phyloP scores from a whole-genome alignment of 2,797 vertebrate species.

The Pteropus rufus region DNA sequence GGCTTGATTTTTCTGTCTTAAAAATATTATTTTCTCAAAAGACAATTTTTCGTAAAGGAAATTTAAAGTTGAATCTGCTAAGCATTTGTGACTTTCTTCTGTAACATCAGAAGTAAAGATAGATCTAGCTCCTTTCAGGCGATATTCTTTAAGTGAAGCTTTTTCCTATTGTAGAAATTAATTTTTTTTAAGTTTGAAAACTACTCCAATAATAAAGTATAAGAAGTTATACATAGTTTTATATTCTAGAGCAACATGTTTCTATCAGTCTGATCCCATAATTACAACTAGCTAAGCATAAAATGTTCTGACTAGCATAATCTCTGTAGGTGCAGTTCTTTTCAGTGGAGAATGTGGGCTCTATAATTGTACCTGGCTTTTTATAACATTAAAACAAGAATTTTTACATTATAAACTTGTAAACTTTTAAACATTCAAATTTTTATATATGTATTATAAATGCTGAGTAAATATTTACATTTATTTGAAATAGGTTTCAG shows the following conservation, averaged over 20 bases:
- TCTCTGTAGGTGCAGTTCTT: neutral
- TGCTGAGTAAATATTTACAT: neutral
- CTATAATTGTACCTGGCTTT: neutral
- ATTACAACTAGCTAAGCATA: neutral
- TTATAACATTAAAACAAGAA: neutral
- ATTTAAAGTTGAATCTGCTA: neutral
- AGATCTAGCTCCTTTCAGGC: neutral
- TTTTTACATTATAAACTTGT: neutral
- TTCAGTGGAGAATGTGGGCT: neutral
- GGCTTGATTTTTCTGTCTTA: slow-evolving; percentile 18
- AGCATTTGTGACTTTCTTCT: neutral
- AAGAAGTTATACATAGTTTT: neutral
- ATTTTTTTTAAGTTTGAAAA: neutral
- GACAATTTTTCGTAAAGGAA: neutral
- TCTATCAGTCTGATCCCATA: neutral
- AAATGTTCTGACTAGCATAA: neutral
- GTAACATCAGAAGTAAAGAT: neutral
- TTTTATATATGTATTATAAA: neutral
- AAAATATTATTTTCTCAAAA: slow-evolving; percentile 1
- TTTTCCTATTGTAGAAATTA: neutral
- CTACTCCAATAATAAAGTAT: neutral
- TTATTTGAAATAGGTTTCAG: neutral
- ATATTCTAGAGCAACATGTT: neutral
- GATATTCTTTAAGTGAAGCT: neutral
- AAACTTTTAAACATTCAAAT: neutral